Evolutionary conservation across 1,140 invertebrate genomes (phyloP), one percentile per base, ranked within the genome.

Genomic region (Stegodyphus dumicola): DNA sequence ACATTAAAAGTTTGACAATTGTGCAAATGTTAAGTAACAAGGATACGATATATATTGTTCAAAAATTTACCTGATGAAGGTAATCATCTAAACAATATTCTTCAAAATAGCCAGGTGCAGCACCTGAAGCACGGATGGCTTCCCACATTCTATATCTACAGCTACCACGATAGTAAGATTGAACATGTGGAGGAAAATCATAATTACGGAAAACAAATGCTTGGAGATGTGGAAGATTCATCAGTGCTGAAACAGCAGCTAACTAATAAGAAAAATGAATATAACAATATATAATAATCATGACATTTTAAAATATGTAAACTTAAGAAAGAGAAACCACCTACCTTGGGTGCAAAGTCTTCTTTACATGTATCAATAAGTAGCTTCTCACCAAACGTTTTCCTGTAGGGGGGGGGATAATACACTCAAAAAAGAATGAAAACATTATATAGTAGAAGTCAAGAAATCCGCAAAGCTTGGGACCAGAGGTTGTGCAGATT

Each of bases 201-300:
- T 98, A 99, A 90, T 96, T 97, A 87, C 97, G 93, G 91, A 98
- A 98, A 64, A 98, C 91, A 91, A 94, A 98, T n/a, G 96, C 94
- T 88, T 94, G 92, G 17, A 97, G 92, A n/a, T 93, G 92, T 9
- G 93, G 93, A 48, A 94, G 92, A 92, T 96, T 97, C 66, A 97
- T 94, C 66, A 97, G 91, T 49, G 95, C 94, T 56, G 96, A 96
- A 79, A 97, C 93, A 6, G 93, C 93, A 88, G 94, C 93, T 89
- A 96, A 92, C 94, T 95, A 88, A 18, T 71, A 70, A 65, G 33
- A 77, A 7, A 65, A 65, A 51, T 48, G 54, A 5, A 51, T 7
- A 73, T 7, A 48, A 11, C 49, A 15, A 73, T 15, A 73, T 51
- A 51, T 73, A 51, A 48, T 17, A 73, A 33, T 15, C 1, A 17